Evolutionary conservation across 2,113 vertebrate species (phyloP).

Genomic region (Cyrtonyx montezumae): DNA sequence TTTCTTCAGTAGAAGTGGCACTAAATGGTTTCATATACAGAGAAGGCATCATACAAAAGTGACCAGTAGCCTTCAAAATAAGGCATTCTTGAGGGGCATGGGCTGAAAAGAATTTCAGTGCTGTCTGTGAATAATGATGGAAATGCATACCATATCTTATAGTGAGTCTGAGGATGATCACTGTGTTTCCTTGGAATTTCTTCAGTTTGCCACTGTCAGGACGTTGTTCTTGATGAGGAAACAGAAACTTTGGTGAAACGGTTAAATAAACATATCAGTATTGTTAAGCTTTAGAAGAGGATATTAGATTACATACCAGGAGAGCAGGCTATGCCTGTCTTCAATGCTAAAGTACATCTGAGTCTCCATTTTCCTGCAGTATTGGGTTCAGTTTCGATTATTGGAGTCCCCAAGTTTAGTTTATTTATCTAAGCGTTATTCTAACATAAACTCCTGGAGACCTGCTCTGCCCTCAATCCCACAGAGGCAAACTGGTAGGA

Average conservation of each 20-base stretch:
- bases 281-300: constrained; percentile 73
- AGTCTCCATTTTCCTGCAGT: constrained; percentile 65
- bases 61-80: background rate
- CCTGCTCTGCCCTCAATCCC: background rate
- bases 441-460: constrained; percentile 61
- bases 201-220: constrained; percentile 64
- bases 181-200: constrained; percentile 50
- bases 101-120: constrained; percentile 2
- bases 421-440: constrained; percentile 75
- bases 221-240: constrained; percentile 28
- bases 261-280: constrained; percentile 77
- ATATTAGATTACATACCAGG: constrained; percentile 78
- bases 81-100: background rate
- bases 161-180: constrained; percentile 23
- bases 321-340: constrained; percentile 55
- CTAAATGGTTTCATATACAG: background rate
- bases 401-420: constrained; percentile 41
- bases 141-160: constrained; percentile 23
- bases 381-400: constrained; percentile 62
- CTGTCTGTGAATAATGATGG: constrained; percentile 16
- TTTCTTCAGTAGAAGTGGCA: background rate
- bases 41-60: background rate
- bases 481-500: background rate
- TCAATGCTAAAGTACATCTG: constrained; percentile 56
- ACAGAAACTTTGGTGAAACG: constrained; percentile 59